These are phyloP conservation scores for Metaphire vulgaris DNA, from an alignment of 1,140 invertebrate genomes.

Conservation along the genomic window DNA sequence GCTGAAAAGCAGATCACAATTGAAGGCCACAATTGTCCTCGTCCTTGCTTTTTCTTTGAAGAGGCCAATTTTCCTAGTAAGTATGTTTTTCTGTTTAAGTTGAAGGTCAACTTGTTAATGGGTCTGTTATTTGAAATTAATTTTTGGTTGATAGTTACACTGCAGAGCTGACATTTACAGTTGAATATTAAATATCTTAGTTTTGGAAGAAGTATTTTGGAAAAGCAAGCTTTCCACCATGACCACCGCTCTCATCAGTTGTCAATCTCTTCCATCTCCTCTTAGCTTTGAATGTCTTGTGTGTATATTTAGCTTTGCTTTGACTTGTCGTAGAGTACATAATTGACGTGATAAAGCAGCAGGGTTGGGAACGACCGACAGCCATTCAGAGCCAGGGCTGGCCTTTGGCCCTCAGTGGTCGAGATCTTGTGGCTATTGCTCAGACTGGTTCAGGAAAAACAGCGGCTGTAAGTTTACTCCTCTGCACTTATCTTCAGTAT, in stretches of 20 bases:
- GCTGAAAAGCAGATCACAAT: conserved; percentile 78
- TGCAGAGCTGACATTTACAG: neutral
- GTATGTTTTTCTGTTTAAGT: neutral
- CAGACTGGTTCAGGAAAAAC: conserved; percentile 61
- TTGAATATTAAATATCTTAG: neutral
- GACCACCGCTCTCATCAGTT: neutral
- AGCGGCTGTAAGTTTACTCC: conserved; percentile 55
- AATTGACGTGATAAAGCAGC: conserved; percentile 42
- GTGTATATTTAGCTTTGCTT: neutral
- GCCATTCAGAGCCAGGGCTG: conserved; percentile 61
- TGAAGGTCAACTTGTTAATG: neutral
- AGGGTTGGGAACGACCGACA: conserved; percentile 69
- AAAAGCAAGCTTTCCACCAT: neutral
- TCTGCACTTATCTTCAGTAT: neutral
- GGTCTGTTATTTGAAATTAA: neutral
- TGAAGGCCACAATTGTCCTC: conserved; percentile 70
- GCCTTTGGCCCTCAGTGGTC: conserved; percentile 84
- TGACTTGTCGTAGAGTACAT: conserved; percentile 48
- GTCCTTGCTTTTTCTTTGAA: conserved; percentile 78
- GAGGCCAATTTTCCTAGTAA: conserved; percentile 77
- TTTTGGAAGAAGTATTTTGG: neutral
- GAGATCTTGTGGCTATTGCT: conserved; percentile 65
- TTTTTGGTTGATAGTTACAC: neutral
- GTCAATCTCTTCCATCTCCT: neutral
- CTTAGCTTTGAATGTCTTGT: neutral